Percentiles rank a stretch among this genome's conserved stretches.
phyloP scores from a whole-genome alignment of 1,140 invertebrate genomes.

The Zaprionus kolodkinae region DNA sequence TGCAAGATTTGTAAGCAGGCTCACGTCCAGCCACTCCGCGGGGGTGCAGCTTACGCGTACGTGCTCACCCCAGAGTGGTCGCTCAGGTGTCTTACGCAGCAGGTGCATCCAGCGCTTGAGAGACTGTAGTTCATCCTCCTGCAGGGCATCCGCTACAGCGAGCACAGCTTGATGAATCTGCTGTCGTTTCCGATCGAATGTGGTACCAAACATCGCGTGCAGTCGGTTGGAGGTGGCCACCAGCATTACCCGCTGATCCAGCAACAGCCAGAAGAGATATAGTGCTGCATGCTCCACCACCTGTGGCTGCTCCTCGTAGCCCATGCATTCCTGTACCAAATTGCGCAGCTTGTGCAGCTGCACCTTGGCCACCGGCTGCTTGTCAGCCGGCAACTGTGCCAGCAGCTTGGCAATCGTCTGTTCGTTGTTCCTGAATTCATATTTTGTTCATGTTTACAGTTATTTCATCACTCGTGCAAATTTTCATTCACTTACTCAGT shows the following conservation, averaged over 20 bases:
- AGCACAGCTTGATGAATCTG: conserved; percentile 66
- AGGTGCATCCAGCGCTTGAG: conserved; percentile 66
- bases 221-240: conserved; percentile 69
- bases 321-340: conserved; percentile 77
- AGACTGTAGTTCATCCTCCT: conserved; percentile 60
- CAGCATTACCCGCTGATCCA: conserved; percentile 69
- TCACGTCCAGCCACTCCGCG: conserved; percentile 39
- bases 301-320: conserved; percentile 79
- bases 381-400: conserved; percentile 56
- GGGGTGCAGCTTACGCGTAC: conserved; percentile 48
- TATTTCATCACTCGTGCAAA: conserved; percentile 63
- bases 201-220: conserved; percentile 70
- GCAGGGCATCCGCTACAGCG: conserved; percentile 53
- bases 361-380: conserved; percentile 66
- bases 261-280: conserved; percentile 73
- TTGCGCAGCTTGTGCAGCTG: conserved; percentile 75
- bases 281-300: conserved; percentile 77
- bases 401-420: conserved; percentile 68
- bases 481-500: conserved; percentile 45
- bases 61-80: conserved; percentile 66
- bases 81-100: conserved; percentile 23
- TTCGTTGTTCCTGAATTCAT: conserved; percentile 38
- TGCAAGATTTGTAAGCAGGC: conserved; percentile 63
- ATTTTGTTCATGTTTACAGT: neutral
- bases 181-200: conserved; percentile 67